These are phyloP conservation scores for Ameiurus melas DNA, from an alignment of 2,113 vertebrate genomes.

Conservation along the genomic window DNA sequence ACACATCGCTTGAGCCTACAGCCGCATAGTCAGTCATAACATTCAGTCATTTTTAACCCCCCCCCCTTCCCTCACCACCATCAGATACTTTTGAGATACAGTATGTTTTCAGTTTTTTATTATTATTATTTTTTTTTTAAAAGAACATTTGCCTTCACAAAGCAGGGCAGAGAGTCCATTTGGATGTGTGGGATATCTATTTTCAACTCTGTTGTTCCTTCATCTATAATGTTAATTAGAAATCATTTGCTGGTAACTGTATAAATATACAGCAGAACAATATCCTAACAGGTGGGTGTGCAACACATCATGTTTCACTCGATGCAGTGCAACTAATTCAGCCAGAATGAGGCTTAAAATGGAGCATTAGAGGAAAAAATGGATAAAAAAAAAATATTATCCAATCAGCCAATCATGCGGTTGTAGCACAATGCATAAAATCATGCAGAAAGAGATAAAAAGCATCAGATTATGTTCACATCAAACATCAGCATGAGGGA, in stretches of 20 bases:
- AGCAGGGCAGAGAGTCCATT: slow-evolving; percentile 8
- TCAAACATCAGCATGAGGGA: neutral
- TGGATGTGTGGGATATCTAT: slow-evolving; percentile 29
- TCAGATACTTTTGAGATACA: neutral
- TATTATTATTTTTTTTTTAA: neutral
- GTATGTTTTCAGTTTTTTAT: slow-evolving; percentile 4
- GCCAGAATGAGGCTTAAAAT: neutral
- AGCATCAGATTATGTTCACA: neutral
- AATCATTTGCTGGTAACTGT: slow-evolving; percentile 43
- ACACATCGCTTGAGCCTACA: slow-evolving; percentile 18
- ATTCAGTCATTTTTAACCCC: slow-evolving; percentile 23
- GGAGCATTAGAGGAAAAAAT: neutral
- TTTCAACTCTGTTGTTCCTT: slow-evolving; percentile 20
- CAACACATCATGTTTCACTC: neutral
- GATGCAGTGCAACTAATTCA: neutral
- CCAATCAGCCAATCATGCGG: slow-evolving; percentile 4
- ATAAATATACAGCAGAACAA: slow-evolving; percentile 36
- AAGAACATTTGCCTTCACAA: slow-evolving; percentile 19
- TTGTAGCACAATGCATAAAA: neutral
- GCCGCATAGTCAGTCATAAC: slow-evolving; percentile 36
- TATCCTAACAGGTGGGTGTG: slow-evolving; percentile 22
- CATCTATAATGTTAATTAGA: slow-evolving; percentile 41
- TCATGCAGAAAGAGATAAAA: neutral
- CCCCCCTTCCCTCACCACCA: neutral
- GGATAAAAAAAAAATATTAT: neutral